Base-by-base conservation (phyloP, 1,140 invertebrate genomes). In the Eurytemora carolleeae region DNA sequence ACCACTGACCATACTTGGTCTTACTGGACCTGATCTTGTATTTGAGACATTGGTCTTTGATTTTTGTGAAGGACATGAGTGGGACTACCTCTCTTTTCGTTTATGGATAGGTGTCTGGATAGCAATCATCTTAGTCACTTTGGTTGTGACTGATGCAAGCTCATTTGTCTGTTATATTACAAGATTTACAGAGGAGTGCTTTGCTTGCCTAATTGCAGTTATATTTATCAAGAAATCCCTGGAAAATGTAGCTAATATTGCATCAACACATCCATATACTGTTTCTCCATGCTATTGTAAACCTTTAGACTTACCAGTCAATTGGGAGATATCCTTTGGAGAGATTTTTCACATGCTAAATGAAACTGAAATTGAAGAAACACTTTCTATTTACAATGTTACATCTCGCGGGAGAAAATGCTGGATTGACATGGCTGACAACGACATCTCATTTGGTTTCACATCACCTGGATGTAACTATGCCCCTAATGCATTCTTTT, bases 401-500 rank as follows among this genome's bases (percentile, higher is more conserved):
- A 12, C 31, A 7, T 12, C 7, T 12, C 7, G 7, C n/a, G 31
- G 31, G n/a, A n/a, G 7, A 7, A 44, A 44, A 44, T 44, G 31
- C n/a, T 44, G 7, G 7, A 44, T 44, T n/a, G n/a, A n/a, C n/a
- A n/a, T n/a, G n/a, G n/a, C n/a, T 7, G 31, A 44, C 31, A 7
- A 12, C 7, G n/a, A n/a, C n/a, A n/a, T n/a, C n/a, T n/a, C n/a
- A n/a, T 44, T 12, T 44, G 66, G 58, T 3, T 2, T 60, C 23
- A 17, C 56, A 53, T 23, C 3, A 23, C 24, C 63, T 26, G 57
- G 63, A 2, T 63, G 63, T 67, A 76, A 79, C 62, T 85, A 85
- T 68, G 80, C 84, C 55, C 86, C 92, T 63, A 90, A 98, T 75
- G 87, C 97, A 65, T 97, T 93, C 75, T 81, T 98, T 61, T 90